phyloP scores from a whole-genome alignment of 2,888 invertebrate species.

The Spodoptera littoralis region DNA sequence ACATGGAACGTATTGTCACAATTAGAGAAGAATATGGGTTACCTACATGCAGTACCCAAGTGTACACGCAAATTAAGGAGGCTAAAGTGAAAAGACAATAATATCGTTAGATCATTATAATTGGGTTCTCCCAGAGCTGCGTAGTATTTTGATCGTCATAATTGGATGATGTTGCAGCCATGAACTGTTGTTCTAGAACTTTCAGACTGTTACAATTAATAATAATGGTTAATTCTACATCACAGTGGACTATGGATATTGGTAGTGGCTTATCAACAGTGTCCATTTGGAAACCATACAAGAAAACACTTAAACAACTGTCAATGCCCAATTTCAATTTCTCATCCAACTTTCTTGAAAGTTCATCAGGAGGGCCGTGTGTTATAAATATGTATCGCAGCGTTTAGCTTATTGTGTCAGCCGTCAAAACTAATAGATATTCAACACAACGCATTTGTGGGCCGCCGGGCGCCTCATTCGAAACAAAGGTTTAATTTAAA shows the following conservation, averaged over 20 bases:
- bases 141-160: not conserved
- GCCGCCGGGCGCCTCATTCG: constrained; percentile 38
- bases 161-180: too few relatives aligned
- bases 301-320: too few relatives aligned
- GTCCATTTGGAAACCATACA: too few relatives aligned
- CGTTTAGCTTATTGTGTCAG: constrained; percentile 35
- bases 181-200: too few relatives aligned
- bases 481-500: constrained; percentile 57
- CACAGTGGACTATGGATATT: too few relatives aligned
- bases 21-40: constrained; percentile 14
- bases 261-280: too few relatives aligned
- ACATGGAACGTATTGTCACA: too few relatives aligned
- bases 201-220: too few relatives aligned
- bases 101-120: constrained; percentile 8
- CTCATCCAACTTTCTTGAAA: constrained; percentile 37
- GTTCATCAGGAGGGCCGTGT: constrained; percentile 19
- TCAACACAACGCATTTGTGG: constrained; percentile 36
- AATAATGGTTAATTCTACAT: too few relatives aligned
- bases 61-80: constrained; percentile 33
- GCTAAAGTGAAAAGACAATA: constrained; percentile 30
- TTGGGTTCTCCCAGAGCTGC: constrained; percentile 4
- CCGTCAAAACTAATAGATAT: constrained; percentile 46
- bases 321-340: too few relatives aligned
- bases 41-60: not conserved
- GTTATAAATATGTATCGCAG: constrained; percentile 45